Evolutionary conservation across 1,140 invertebrate genomes (phyloP), one percentile per base, ranked within the genome.

Genomic region (Pararge aegeria): DNA sequence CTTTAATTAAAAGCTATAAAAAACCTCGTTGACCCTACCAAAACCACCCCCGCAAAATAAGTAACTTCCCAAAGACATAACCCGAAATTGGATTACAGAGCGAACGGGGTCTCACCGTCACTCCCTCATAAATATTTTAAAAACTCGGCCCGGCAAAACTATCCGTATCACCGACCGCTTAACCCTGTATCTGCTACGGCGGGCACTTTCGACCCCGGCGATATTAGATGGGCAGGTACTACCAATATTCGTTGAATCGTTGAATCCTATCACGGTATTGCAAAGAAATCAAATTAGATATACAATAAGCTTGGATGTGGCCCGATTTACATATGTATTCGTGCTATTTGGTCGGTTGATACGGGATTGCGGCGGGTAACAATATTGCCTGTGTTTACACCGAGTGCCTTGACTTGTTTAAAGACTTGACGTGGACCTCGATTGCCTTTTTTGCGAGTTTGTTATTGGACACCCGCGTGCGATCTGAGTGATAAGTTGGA

Each of bases 211-310:
- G 66, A 61, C 57, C 65, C 68, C 63, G 64, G 57, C 65, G 69
- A 72, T 83, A 87, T 84, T 80, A 72, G 69, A 73, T 55, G 68
- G 70, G 73, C 83, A 87, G 83, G 83, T 87, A 87, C 66, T 66
- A 64, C 76, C 78, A 70, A 78, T 83, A 78, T 75, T 77, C 76
- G 75, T 80, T 76, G 74, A 73, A 78, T 77, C 76, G 75, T 79
- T 76, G 74, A 73, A 78, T 79, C 82, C 82, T 79, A 85, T 85
- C 80, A 79, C 73, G 65, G 80, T 78, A 83, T 82, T 83, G 80
- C 80, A 85, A 87, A 87, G 82, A 78, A 87, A 84, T 87, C 83
- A 85, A 89, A 89, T 89, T 87, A 89, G 80, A 86, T 85, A 87
- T 73, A 87, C 85, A 89, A 89, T 89, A 89, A 88, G 84, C 79